Base-by-base conservation (phyloP, 2,113 vertebrate species). In the Cygnus buccinator region DNA sequence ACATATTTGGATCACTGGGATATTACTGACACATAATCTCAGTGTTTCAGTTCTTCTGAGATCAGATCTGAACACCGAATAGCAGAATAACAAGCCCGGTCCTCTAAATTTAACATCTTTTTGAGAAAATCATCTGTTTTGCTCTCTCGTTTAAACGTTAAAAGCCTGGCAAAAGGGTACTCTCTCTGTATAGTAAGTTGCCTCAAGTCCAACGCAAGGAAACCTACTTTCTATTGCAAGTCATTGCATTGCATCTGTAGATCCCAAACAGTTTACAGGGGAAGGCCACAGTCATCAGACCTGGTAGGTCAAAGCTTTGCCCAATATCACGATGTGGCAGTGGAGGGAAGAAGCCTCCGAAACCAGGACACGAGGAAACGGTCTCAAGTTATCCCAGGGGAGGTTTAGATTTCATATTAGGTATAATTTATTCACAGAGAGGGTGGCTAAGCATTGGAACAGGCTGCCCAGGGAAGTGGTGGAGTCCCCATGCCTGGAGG, bases 1-100 rank as follows among this genome's bases (percentile, higher is more conserved):
- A 1, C 29, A 66, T 29, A 18, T 46, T 63, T 3, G 0, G 55
- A 33, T 82, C 26, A 46, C 48, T 48, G 66, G 15, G 29, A 26
- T 63, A 22, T 62, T 85, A 81, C 23, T 54, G 70, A 54, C 37
- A 86, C 26, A 14, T 5, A 76, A 39, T 17, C 9, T 79, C 43
- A 0, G 0, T 70, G 58, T 58, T 95, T 84, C 4, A 15, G 8
- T 66, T 77, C 29, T 50, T 83, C 29, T 4, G 2, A 33, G 22
- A 68, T 59, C 70, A 62, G 75, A 22, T 14, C 35, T 84, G 52
- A 89, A 81, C 13, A n/a, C 17, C 20, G 4, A 88, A 52, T 5
- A 61, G 54, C 29, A 61, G 37, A 35, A 46, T 46, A 86, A 71
- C 6, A 63, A 87, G 57, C 52, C 17, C 4, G 18, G 20, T 8